Evolutionary conservation across 2,888 invertebrate genomes (phyloP).

Genomic region (Brachypterus glaber): DNA sequence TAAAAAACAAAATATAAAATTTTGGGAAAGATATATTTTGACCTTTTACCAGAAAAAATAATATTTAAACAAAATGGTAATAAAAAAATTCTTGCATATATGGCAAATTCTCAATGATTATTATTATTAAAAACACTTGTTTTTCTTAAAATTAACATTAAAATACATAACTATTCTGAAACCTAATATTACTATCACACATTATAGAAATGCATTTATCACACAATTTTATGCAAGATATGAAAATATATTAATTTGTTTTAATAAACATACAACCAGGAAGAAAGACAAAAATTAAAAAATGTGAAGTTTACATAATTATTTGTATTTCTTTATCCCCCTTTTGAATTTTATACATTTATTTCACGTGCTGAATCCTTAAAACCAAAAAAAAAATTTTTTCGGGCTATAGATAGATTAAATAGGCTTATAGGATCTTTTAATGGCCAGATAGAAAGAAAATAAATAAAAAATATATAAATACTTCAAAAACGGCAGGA

Average conservation of each 20-base stretch:
- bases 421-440: too few relatives aligned
- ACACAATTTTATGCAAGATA: conserved; percentile 22
- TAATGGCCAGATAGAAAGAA: too few relatives aligned
- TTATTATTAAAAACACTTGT: too few relatives aligned
- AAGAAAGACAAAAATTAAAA: too few relatives aligned
- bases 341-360: conserved; percentile 6
- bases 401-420: conserved; percentile 6
- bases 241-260: conserved; percentile 2
- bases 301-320: conserved; percentile 6
- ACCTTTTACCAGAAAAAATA: too few relatives aligned
- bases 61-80: background rate
- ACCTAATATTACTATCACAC: conserved; percentile 39
- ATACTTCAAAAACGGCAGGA: too few relatives aligned
- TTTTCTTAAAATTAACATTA: too few relatives aligned
- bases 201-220: conserved; percentile 38
- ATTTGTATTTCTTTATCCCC: conserved; percentile 3
- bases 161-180: conserved; percentile 24
- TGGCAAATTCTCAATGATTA: background rate
- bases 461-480: too few relatives aligned
- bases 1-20: too few relatives aligned
- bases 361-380: conserved; percentile 19
- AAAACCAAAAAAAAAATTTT: conserved; percentile 15
- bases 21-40: too few relatives aligned
- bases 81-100: background rate
- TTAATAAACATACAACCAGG: background rate